Evolutionary conservation across 2,113 vertebrate genomes (phyloP).

Genomic region (Ardeotis arabs): DNA sequence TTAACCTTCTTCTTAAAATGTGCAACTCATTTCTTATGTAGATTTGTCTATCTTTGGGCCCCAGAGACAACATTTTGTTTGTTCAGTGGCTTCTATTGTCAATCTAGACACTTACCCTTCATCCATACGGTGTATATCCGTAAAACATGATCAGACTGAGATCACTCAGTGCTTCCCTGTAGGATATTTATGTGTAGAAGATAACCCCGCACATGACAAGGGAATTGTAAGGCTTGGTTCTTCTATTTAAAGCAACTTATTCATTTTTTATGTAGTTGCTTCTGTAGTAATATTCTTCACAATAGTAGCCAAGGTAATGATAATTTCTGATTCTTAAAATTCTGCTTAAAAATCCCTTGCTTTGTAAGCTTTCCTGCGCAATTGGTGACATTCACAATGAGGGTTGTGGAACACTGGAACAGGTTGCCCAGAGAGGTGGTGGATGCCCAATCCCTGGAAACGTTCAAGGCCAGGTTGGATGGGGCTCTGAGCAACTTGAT

Average conservation of each 20-base stretch:
- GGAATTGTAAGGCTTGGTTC: background rate
- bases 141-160: constrained; percentile 8
- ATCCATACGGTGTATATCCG: background rate
- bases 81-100: constrained; percentile 11
- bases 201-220: background rate
- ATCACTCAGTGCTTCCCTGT: background rate
- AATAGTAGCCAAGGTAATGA: background rate
- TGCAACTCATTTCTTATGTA: background rate
- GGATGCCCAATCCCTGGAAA: too few relatives aligned
- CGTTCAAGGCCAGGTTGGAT: too few relatives aligned
- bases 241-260: background rate
- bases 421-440: too few relatives aligned
- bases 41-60: background rate
- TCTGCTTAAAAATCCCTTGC: background rate
- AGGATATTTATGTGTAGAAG: background rate
- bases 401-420: too few relatives aligned
- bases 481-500: too few relatives aligned
- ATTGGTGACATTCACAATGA: background rate
- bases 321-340: background rate
- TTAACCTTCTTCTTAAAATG: constrained; percentile 1
- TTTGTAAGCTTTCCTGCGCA: background rate
- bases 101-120: background rate
- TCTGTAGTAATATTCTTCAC: background rate
- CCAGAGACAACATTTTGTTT: background rate
- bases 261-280: background rate